Conservation (phyloP, 1,140 invertebrate genomes). For the Drosophila persimilis region DNA sequence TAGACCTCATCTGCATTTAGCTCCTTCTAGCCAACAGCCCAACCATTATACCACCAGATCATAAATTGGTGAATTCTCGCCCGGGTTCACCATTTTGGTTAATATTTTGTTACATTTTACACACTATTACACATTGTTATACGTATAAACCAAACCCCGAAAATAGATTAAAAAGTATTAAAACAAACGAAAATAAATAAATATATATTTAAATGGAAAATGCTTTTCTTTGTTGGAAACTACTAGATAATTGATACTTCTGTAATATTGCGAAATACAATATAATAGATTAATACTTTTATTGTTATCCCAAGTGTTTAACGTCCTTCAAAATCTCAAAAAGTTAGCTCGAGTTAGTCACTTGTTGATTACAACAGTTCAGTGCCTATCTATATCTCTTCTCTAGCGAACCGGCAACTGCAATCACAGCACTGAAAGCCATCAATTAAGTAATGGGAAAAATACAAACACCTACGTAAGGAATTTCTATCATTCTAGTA, state of each 20-base stretch:
- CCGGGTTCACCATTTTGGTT: slow-evolving; percentile 4
- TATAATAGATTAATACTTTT: too few relatives aligned
- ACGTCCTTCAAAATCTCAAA: too few relatives aligned
- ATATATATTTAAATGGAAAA: too few relatives aligned
- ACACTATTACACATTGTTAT: neutral
- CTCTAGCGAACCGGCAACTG: slow-evolving; percentile 24
- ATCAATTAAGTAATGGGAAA: slow-evolving; percentile 38
- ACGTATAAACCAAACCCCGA: slow-evolving; percentile 23
- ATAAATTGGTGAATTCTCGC: neutral
- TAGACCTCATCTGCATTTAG: slow-evolving; percentile 28
- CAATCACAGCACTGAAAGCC: slow-evolving; percentile 19
- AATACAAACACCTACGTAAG: slow-evolving; percentile 9
- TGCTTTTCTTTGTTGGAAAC: too few relatives aligned
- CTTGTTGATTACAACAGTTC: neutral
- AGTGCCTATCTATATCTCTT: neutral
- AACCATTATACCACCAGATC: slow-evolving; percentile 11
- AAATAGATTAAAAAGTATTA: slow-evolving; percentile 42
- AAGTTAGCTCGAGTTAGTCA: slow-evolving; percentile 2
- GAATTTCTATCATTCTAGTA: too few relatives aligned
- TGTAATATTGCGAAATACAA: too few relatives aligned
- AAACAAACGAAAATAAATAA: neutral
- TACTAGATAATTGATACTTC: too few relatives aligned
- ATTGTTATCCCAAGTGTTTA: too few relatives aligned
- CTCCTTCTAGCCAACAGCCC: neutral
- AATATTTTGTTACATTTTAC: slow-evolving; percentile 27